These are phyloP conservation scores for Acrobeloides nanus DNA, from an alignment of 2,888 invertebrate species.

Conservation along the genomic window DNA sequence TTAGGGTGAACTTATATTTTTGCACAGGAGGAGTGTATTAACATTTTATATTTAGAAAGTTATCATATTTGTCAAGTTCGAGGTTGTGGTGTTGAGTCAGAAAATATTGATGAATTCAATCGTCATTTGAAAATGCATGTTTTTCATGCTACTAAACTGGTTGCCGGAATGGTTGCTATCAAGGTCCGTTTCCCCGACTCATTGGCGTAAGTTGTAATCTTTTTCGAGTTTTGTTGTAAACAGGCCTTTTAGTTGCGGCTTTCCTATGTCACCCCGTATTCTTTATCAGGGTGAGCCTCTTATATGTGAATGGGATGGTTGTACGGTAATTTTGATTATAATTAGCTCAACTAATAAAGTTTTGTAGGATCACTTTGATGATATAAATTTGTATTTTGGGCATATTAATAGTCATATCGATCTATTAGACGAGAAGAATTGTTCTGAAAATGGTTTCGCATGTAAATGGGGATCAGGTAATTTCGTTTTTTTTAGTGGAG, in stretches of 20 bases:
- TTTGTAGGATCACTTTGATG: background rate
- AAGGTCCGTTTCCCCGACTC: constrained; percentile 7
- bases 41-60: background rate
- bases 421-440: too few species aligned
- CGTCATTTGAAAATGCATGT: constrained; percentile 31
- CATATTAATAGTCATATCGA: constrained; percentile 25
- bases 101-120: constrained; percentile 16
- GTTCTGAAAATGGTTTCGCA: constrained; percentile 11
- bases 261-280: constrained; percentile 21
- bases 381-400: constrained; percentile 20
- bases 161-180: constrained; percentile 25
- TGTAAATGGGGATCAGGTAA: constrained; percentile 12
- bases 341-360: background rate
- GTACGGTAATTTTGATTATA: constrained; percentile 17
- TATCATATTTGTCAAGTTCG: constrained; percentile 17
- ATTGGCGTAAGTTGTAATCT: constrained; percentile 10
- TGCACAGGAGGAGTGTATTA: too few species aligned
- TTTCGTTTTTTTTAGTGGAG: too few species aligned
- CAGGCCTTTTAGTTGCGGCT: constrained; percentile 31
- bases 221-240: background rate
- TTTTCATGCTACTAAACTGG: constrained; percentile 28
- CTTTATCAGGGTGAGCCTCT: constrained; percentile 28
- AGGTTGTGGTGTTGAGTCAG: constrained; percentile 19
- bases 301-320: constrained; percentile 32
- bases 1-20: too few species aligned